Base-by-base conservation (phyloP, 92 coral and sea anemone species). In the Epizoanthus illoricatus region DNA sequence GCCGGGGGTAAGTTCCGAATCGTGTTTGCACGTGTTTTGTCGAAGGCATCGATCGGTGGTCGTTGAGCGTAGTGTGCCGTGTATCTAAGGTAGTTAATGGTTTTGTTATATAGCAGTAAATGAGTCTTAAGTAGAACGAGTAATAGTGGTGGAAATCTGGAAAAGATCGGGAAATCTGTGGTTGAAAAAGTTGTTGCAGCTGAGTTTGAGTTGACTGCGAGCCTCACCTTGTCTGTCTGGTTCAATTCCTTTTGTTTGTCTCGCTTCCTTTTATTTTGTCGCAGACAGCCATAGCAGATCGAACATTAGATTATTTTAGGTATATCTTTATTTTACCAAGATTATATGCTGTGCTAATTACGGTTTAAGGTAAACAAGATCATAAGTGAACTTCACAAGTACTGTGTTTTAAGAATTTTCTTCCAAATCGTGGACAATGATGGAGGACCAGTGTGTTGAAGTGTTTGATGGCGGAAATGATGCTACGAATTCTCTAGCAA, bases 1-100 rank as follows among this genome's bases (percentile, higher is more conserved):
- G 84, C 98, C 99, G 12, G 98, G 99, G 88, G 98, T 97, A 76
- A 85, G 99, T 75, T 47, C 63, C 42, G 65, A 49, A 52, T 33
- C n/a, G 55, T 62, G 21, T 9, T 23, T 24, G 71, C 73, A 84
- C 70, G 80, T 73, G 71, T 28, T 62, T 28, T 52, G 5, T 28
- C 21, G 36, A 56, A 65, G 67, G 42, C 80, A 68, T 65, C 45
- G 69, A 18, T 56, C 81, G 24, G 36, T 65, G 36, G 24, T 56
- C 39, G 63, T 74, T 52, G 56, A 52, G 56, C 56, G 56, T 52
- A 16, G 11, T 52, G 15, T 52, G 2, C 56, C 56, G 56, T 52
- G 10, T 52, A 16, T 15, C 13, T 52, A 9, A 42, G 5, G 8
- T 41, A 40, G 60, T 64, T 17, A 15, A n/a, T n/a, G 43, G 45